Percentiles rank a stretch among this genome's conserved stretches.
These are phyloP conservation scores for Empis livida DNA, from an alignment of 2,888 invertebrate species.

Conservation along the genomic window DNA sequence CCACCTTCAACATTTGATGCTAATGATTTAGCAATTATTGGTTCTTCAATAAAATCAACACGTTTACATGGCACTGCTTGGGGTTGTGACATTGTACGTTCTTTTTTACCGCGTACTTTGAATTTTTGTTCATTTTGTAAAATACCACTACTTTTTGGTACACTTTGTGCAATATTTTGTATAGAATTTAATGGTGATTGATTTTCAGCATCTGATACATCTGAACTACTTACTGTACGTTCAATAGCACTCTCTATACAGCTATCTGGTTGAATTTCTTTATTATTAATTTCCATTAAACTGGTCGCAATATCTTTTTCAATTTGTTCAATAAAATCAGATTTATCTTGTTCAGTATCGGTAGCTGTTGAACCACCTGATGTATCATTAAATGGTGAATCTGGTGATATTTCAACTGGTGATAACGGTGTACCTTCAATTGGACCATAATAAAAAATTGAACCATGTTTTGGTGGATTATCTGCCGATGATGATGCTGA, in stretches of 20 bases:
- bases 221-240: slow-evolving; percentile 13
- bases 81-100: slow-evolving; percentile 18
- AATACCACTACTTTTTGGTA: slow-evolving; percentile 7
- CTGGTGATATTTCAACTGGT: slow-evolving; percentile 25
- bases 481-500: slow-evolving; percentile 36
- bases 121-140: slow-evolving; percentile 10
- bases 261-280: slow-evolving; percentile 10
- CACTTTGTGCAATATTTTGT: slow-evolving; percentile 16
- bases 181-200: slow-evolving; percentile 16
- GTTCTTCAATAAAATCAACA: slow-evolving; percentile 32
- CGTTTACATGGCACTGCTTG: slow-evolving; percentile 23
- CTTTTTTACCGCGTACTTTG: slow-evolving; percentile 15
- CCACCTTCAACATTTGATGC: slow-evolving; percentile 22
- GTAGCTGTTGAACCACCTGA: slow-evolving; percentile 16
- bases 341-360: slow-evolving; percentile 22
- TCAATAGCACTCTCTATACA: slow-evolving; percentile 11
- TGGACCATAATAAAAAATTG: slow-evolving; percentile 38
- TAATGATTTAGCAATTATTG: slow-evolving; percentile 15
- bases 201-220: slow-evolving; percentile 14
- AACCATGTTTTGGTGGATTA: slow-evolving; percentile 29
- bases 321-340: slow-evolving; percentile 19
- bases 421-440: slow-evolving; percentile 24
- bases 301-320: slow-evolving; percentile 19
- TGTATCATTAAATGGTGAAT: slow-evolving; percentile 11
- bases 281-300: slow-evolving; percentile 16